A percentile compares a stretch with the other conserved stretches of the same genome.
These are phyloP conservation scores for Crotalus tigris DNA, from an alignment of 2,113 vertebrate genomes.

Conservation along the genomic window DNA sequence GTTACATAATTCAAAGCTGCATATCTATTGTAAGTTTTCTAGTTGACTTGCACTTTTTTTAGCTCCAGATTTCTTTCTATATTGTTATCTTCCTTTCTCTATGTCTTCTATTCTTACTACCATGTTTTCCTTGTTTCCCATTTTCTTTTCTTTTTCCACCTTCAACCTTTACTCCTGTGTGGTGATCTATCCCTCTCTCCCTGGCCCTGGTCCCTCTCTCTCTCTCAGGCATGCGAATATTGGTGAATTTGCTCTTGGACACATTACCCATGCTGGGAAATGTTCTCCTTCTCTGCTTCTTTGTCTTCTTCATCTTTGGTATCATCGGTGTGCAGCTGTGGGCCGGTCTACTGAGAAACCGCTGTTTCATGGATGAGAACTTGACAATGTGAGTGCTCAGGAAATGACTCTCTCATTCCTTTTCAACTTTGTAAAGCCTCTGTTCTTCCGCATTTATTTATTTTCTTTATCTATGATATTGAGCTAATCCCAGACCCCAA, in stretches of 20 bases:
- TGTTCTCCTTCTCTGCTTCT: constrained; percentile 80
- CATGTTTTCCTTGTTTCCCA: not conserved
- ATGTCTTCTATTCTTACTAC: not conserved
- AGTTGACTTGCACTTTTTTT: constrained; percentile 20
- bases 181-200: not conserved
- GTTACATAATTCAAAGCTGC: not conserved
- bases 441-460: not conserved
- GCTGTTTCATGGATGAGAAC: constrained; percentile 82
- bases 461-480: not conserved
- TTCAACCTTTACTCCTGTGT: constrained; percentile 16
- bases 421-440: not conserved
- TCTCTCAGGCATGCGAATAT: constrained; percentile 78
- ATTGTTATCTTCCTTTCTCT: not conserved
- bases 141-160: not conserved
- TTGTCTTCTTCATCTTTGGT: constrained; percentile 84
- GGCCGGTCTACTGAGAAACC: constrained; percentile 80
- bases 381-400: constrained; percentile 77
- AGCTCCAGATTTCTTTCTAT: not conserved
- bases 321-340: constrained; percentile 83
- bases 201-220: constrained; percentile 40
- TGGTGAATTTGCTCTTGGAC: constrained; percentile 81
- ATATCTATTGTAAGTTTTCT: not conserved
- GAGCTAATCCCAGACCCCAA: not conserved
- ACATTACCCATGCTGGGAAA: constrained; percentile 82
- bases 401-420: not conserved